phyloP scores from a whole-genome alignment of 2,113 vertebrate genomes.

The Periophthalmus modestus region DNA sequence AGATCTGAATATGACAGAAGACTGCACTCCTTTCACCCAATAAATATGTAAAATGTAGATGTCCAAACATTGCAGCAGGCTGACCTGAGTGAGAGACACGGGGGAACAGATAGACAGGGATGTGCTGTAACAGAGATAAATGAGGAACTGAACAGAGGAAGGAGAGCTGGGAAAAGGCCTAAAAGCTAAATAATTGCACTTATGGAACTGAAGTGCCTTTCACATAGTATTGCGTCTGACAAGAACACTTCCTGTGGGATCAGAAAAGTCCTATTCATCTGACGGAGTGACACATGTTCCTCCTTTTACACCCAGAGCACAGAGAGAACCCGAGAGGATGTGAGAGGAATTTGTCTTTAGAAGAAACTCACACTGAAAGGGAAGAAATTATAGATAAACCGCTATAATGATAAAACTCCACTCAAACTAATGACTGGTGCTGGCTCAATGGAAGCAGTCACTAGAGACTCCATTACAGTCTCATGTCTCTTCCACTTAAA shows the following conservation, averaged over 20 bases:
- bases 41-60: not conserved
- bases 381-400: slow-evolving; percentile 7
- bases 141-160: slow-evolving; percentile 1
- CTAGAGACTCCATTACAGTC: slow-evolving; percentile 8
- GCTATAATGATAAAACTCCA: slow-evolving; percentile 8
- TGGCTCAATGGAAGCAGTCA: slow-evolving; percentile 5
- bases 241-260: slow-evolving; percentile 47
- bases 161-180: slow-evolving; percentile 43
- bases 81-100: not conserved
- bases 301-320: slow-evolving; percentile 19
- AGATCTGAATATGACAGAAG: not conserved
- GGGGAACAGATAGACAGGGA: not conserved
- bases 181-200: slow-evolving; percentile 73
- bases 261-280: slow-evolving; percentile 42
- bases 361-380: slow-evolving; percentile 16
- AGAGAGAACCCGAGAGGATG: slow-evolving; percentile 13
- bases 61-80: slow-evolving; percentile 5
- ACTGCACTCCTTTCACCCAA: not conserved
- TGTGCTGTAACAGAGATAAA: not conserved
- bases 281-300: slow-evolving; percentile 15
- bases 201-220: slow-evolving; percentile 58
- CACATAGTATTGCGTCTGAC: slow-evolving; percentile 56
- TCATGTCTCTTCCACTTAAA: not conserved
- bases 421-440: not conserved
- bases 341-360: slow-evolving; percentile 23